Evolutionary conservation across 2,113 vertebrate species (phyloP).

Genomic region (Melanocharis versteri): DNA sequence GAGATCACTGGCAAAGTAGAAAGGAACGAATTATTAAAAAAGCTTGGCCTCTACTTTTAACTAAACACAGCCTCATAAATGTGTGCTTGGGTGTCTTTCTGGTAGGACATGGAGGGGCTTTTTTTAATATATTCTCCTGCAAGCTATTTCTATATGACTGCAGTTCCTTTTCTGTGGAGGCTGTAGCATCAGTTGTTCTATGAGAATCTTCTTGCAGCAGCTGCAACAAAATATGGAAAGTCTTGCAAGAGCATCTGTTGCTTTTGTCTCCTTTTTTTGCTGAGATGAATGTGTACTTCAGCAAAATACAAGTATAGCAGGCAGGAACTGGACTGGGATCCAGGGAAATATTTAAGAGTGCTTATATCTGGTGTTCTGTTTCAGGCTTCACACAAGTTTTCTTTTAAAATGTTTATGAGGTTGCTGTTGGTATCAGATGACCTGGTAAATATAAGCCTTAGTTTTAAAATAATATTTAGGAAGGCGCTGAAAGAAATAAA

Average conservation of each 20-base stretch:
- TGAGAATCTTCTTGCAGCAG: background rate
- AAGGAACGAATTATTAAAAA: background rate
- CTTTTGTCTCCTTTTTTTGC: background rate
- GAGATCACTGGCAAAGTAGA: background rate
- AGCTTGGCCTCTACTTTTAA: background rate
- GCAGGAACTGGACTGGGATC: background rate
- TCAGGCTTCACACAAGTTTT: background rate
- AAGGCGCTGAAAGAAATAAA: background rate
- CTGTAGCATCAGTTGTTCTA: background rate
- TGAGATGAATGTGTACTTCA: background rate
- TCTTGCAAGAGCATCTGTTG: conserved; percentile 12
- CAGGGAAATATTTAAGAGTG: background rate
- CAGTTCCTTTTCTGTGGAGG: background rate
- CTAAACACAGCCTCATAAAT: background rate
- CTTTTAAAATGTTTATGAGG: background rate
- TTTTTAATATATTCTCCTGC: background rate
- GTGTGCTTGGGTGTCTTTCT: background rate
- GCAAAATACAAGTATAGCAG: background rate
- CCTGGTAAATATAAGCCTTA: background rate
- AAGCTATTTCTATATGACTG: background rate
- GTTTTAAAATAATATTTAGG: conserved; percentile 3
- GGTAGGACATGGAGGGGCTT: background rate
- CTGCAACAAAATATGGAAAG: conserved; percentile 41
- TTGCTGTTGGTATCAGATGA: background rate
- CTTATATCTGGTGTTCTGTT: background rate